These are phyloP conservation scores for Anarhynchus alexandrinus DNA, from an alignment of 2,113 vertebrate species.

Conservation along the genomic window DNA sequence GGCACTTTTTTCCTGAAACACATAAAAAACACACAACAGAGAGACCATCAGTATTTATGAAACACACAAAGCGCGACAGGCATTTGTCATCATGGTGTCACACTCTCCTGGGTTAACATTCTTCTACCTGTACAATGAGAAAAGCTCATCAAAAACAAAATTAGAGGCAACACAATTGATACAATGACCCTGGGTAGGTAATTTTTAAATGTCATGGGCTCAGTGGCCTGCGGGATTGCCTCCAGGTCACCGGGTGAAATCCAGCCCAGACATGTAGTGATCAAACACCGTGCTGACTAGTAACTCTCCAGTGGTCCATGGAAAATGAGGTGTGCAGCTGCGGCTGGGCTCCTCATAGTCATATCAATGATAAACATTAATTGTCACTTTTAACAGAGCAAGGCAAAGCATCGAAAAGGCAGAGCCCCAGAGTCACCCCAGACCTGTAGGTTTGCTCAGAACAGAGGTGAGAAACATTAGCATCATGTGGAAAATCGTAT, in stretches of 20 bases:
- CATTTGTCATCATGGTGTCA: not conserved
- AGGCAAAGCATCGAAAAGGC: not conserved
- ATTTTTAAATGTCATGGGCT: not conserved
- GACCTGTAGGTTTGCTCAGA: not conserved
- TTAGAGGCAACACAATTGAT: not conserved
- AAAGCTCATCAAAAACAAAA: not conserved
- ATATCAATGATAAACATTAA: fast-evolving
- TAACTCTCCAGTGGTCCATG: not conserved
- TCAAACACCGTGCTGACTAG: fast-evolving
- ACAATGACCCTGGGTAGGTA: not conserved
- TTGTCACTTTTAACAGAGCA: not conserved
- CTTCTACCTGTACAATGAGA: not conserved
- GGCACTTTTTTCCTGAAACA: slow-evolving; percentile 84
- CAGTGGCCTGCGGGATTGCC: fast-evolving
- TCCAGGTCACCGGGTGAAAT: not conserved
- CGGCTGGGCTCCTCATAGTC: not conserved
- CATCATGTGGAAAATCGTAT: fast-evolving
- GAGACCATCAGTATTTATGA: not conserved
- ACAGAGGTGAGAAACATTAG: not conserved
- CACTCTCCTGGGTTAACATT: not conserved
- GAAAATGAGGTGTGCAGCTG: not conserved
- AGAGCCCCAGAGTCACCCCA: not conserved
- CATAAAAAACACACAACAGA: slow-evolving; percentile 10
- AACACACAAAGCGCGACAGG: not conserved
- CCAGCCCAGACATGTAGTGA: fast-evolving